Evolutionary conservation across 2,888 invertebrate species (phyloP).

Genomic region (Erebia ligea): DNA sequence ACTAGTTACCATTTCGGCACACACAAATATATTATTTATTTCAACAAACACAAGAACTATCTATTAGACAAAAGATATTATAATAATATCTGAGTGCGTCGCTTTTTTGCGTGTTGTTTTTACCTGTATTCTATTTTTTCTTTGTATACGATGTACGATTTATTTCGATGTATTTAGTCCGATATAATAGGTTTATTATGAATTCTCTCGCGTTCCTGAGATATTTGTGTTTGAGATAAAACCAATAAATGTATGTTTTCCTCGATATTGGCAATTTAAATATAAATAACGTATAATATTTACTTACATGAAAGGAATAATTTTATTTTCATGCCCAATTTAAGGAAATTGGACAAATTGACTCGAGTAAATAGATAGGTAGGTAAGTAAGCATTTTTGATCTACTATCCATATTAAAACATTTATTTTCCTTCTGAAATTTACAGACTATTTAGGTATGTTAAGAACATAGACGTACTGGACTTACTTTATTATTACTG

Average conservation of each 20-base stretch:
- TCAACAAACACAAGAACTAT: not conserved
- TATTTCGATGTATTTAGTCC: not conserved
- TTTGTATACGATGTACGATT: not conserved
- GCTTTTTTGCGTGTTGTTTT: not conserved
- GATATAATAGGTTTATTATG: not conserved
- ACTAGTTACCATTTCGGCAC: not conserved
- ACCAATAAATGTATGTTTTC: conserved; percentile 9
- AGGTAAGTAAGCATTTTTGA: too few relatives aligned
- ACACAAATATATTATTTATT: not conserved
- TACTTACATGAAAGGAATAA: conserved; percentile 7
- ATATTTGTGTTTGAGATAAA: conserved; percentile 12
- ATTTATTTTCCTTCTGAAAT: too few relatives aligned
- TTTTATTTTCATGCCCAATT: not conserved
- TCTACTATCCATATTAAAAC: too few relatives aligned
- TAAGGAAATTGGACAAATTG: not conserved
- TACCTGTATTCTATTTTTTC: conserved; percentile 14
- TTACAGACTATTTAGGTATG: too few relatives aligned
- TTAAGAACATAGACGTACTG: too few relatives aligned
- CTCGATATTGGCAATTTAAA: conserved; percentile 8
- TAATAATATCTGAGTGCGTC: not conserved
- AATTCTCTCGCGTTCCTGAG: not conserved
- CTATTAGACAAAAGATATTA: not conserved
- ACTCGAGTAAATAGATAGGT: not conserved
- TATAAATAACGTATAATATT: conserved; percentile 7
- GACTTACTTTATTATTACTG: too few relatives aligned